Percentiles rank a stretch among this genome's conserved stretches.
Conservation (phyloP, 2,113 vertebrate species). For the Enhydra lutris region DNA sequence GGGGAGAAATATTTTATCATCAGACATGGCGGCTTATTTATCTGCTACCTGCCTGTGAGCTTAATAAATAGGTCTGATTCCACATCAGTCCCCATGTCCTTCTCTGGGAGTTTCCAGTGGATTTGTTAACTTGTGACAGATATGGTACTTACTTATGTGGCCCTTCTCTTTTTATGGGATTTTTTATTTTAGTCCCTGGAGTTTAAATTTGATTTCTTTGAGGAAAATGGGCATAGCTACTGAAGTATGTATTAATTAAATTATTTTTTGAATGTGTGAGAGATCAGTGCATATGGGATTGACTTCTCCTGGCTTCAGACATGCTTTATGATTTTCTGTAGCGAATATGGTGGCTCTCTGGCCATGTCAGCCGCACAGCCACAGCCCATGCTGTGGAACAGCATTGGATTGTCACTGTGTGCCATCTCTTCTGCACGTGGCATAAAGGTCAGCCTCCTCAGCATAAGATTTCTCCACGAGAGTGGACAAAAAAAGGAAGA, state of each 20-base stretch:
- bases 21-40: not conserved
- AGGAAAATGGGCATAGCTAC: not conserved
- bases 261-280: not conserved
- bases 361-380: not conserved
- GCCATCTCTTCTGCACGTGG: not conserved
- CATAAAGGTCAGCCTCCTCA: not conserved
- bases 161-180: not conserved
- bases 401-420: not conserved
- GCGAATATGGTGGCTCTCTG: not conserved
- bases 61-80: not conserved
- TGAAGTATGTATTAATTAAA: not conserved
- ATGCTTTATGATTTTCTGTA: not conserved
- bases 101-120: not conserved
- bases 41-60: not conserved
- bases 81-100: not conserved
- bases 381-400: fast-evolving
- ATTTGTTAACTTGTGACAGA: not conserved
- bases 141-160: not conserved
- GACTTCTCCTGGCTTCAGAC: not conserved
- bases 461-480: not conserved
- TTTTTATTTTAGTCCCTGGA: not conserved
- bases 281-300: not conserved
- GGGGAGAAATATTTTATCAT: not conserved
- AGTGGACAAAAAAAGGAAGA: not conserved
- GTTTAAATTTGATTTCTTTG: not conserved